Evolutionary conservation across 2,113 vertebrate genomes (phyloP), one percentile per base, ranked within the genome.

Genomic region (Aptenodytes patagonicus): DNA sequence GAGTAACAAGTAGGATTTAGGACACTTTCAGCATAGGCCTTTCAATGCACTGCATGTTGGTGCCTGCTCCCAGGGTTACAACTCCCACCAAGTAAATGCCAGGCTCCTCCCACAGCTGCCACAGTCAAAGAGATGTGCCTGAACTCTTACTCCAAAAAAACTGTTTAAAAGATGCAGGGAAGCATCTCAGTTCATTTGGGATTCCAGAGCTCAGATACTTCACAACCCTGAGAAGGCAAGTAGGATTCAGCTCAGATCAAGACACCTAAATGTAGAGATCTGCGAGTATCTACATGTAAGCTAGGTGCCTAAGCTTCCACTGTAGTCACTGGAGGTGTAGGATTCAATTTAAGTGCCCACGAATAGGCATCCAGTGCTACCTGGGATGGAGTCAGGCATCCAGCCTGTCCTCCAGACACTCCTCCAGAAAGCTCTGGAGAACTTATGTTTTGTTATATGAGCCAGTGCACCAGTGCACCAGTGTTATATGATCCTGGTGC

Each of bases 281-380:
- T 55, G 3, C 17, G n/a, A 68, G 2, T 31, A 19, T 14, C 14
- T 32, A 20, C 11, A 5, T 3, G 6, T n/a, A 64, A 71, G 8
- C 5, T 72, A 17, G 6, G 9, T 69, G 13, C 20, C 31, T 61
- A 38, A 42, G 17, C 7, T 65, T 73, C 49, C 17, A 16, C 54
- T 77, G 5, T 3, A 68, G 29, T 32, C 29, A 11, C 1, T 17
- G 9, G 22, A 73, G 34, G 17, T 6, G 32, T 51, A 32, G 11
- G 22, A 60, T 80, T 55, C 58, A 72, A 25, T 17, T 31, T 52
- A 61, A 66, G 24, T 58, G 12, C 16, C 13, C 16, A 26, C 17
- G 68, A 49, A 52, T 2, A n/a, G 9, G 25, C 16, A 49, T 20
- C 2, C 10, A n/a, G 31, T n/a, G 44, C n/a, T 55, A 0, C 55